Base-by-base conservation (phyloP, 2,113 vertebrate species). In the Pterocles orientalis region DNA sequence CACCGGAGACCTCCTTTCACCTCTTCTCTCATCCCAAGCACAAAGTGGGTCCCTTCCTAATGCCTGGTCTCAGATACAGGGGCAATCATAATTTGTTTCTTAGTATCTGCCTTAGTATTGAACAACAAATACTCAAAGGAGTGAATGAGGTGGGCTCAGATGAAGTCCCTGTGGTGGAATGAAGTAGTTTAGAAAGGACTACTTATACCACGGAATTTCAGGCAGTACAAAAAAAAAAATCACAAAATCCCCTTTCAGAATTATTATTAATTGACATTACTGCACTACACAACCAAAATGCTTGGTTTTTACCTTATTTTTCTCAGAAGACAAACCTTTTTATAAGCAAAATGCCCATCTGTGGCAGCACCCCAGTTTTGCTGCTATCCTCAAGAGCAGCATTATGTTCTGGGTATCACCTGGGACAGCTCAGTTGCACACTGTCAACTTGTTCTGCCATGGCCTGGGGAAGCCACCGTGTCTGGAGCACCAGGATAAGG, bases 361-460 rank as follows among this genome's bases (percentile, higher is more conserved):
- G 75, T 54, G 28, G 20, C 12, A 73, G 21, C 25, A 33, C 14
- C 7, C 18, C 57, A n/a, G 31, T 53, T 57, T 29, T 90, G 20
- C 62, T 80, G 13, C 36, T 89, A 6, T 11, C 9, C n/a, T 28
- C 56, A 26, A 24, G 15, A 23, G 33, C 23, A 43, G 21, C 29
- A 6, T n/a, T 9, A 36, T 54, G 29, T 50, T 43, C 16, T 0
- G 0, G 20, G 21, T 18, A 71, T 21, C 53, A 31, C 28, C 28
- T 3, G 1, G 7, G 23, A 21, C 15, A 39, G 25, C 18, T 76
- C 39, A 78, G 41, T 29, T 2, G 0, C n/a, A 41, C 2, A 4
- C 19, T 3, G 3, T 6, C 43, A 58, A 26, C 31, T 90, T 82
- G 15, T 43, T 45, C 8, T 82, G 20, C 72, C 23, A 7, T 3